Base-by-base conservation (phyloP, 2,113 vertebrate genomes). In the Kryptolebias marmoratus region DNA sequence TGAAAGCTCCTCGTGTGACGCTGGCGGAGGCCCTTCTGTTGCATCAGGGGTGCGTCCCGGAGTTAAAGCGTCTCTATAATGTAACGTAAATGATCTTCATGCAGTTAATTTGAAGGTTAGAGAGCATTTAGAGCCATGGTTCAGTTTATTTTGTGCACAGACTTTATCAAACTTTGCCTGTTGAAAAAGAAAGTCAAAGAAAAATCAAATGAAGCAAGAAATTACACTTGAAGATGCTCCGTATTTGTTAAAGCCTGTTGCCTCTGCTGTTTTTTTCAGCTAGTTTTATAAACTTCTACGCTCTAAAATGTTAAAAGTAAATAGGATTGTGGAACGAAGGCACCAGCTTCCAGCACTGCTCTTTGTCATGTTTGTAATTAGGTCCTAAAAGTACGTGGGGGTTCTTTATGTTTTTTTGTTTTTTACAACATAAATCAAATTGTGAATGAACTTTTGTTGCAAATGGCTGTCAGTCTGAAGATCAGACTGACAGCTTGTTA, bases 241-340 rank as follows among this genome's bases (percentile, higher is more conserved):
- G 22, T 22, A 22, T 36, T 36, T 36, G 3, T 36, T 42, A 42
- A 42, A 42, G 5, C 4, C 27, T 16, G 18, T 7, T 49, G 8
- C 44, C 50, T 64, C 22, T 56, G 6, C 28, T 68, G 28, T 11
- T 61, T 42, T 61, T 42, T 75, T 52, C 32, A 4, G 54, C 53
- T 52, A 27, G 27, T 56, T 65, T 30, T 31, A 18, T 68, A 31
- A 11, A 18, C 47, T 45, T 67, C 13, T 54, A 54, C 22, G 42
- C 10, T 52, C 6, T 27, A 42, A 27, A 14, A 53, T 22, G 36
- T 53, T 11, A 64, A 11, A 8, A 4, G 5, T 36, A 53, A 66
- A 42, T n/a, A 2, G 14, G 27, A 11, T 32, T 12, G 11, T 32
- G 30, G 30, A 32, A 52, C 16, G 18, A 54, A n/a, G 15, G 6